These are phyloP conservation scores for Elaphurus davidianus DNA, from an alignment of 2,113 vertebrate genomes.

Conservation along the genomic window DNA sequence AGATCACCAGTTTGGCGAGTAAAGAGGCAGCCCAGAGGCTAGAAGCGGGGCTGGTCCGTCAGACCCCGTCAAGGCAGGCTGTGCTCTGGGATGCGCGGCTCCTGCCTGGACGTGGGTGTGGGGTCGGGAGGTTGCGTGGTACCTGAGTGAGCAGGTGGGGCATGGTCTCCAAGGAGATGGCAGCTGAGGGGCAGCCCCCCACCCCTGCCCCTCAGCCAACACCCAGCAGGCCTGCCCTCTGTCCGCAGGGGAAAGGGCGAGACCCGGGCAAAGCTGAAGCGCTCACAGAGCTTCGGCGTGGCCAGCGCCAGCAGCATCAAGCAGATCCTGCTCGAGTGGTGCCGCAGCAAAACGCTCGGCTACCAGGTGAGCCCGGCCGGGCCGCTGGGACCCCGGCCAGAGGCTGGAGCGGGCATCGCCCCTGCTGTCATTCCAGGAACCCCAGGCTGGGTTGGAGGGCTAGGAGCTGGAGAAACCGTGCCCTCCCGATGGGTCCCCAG, in stretches of 20 bases:
- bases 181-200: background rate
- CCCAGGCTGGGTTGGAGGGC: background rate
- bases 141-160: background rate
- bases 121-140: background rate
- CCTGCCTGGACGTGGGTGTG: background rate
- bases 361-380: slow-evolving; percentile 86
- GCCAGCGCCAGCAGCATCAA: slow-evolving; percentile 96
- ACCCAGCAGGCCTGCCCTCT: slow-evolving; percentile 18
- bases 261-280: slow-evolving; percentile 90
- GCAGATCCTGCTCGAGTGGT: slow-evolving; percentile 95
- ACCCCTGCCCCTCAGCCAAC: too few species aligned
- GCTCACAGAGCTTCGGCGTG: slow-evolving; percentile 93
- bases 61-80: background rate
- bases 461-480: background rate
- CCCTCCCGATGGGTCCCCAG: background rate
- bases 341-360: slow-evolving; percentile 94
- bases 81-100: background rate
- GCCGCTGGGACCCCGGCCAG: accelerated
- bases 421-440: background rate
- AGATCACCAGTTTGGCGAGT: too few species aligned
- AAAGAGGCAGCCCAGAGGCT: background rate
- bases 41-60: too few species aligned
- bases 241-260: slow-evolving; percentile 86
- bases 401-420: accelerated
- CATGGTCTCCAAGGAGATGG: background rate